Conservation (phyloP, 2,113 vertebrate genomes). For the Sakesphorus luctuosus region DNA sequence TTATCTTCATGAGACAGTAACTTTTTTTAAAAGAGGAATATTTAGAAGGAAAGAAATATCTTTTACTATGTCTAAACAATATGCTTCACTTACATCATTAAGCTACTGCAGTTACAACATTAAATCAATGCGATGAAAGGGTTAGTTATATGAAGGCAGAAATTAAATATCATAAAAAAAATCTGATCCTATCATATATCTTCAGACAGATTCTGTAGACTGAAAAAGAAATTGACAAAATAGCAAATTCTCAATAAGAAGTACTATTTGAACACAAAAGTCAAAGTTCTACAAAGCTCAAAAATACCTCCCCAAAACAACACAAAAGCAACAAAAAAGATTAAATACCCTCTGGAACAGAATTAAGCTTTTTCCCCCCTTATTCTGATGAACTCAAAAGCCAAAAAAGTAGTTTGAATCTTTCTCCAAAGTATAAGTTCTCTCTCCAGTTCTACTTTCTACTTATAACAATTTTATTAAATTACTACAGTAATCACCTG, state of each 20-base stretch:
- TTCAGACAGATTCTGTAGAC: not conserved
- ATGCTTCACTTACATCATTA: not conserved
- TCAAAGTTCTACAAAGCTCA: not conserved
- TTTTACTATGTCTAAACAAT: not conserved
- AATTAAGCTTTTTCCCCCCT: not conserved
- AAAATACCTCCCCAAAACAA: not conserved
- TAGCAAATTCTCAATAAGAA: not conserved
- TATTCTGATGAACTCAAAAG: not conserved
- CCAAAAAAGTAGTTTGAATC: not conserved
- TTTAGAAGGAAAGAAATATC: not conserved
- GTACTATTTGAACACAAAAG: not conserved
- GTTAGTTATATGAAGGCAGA: not conserved
- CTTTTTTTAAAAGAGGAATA: not conserved
- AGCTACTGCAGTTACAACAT: not conserved
- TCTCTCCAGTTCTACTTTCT: not conserved
- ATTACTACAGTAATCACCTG: slow-evolving; percentile 67
- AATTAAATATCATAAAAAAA: not conserved
- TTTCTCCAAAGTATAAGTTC: not conserved
- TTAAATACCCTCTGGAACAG: not conserved
- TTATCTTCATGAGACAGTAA: not conserved
- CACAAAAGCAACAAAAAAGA: not conserved
- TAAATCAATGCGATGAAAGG: not conserved
- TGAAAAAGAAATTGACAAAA: not conserved
- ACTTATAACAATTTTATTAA: slow-evolving; percentile 61
- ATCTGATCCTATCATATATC: not conserved